Percentiles rank a stretch among this genome's conserved stretches.
Evolutionary conservation across 2,797 vertebrate species (phyloP).

Genomic region (Glossophaga mutica): DNA sequence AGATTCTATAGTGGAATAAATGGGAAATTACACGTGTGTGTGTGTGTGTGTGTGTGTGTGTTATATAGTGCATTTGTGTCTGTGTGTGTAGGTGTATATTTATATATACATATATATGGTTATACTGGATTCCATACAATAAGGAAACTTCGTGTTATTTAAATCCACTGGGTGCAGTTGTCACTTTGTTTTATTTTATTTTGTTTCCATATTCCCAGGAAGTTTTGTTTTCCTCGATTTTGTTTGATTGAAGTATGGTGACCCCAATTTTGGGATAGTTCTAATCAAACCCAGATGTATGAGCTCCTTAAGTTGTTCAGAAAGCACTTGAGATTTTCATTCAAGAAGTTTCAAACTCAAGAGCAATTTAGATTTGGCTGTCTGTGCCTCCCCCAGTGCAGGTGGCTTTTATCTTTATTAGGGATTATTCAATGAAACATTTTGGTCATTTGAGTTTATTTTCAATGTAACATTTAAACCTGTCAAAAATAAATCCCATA

Average conservation of each 20-base stretch:
- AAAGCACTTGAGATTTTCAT: slow-evolving; percentile 62
- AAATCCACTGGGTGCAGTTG: background rate
- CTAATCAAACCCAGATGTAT: slow-evolving; percentile 57
- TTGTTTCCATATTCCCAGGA: slow-evolving; percentile 37
- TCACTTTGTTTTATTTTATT: slow-evolving; percentile 33
- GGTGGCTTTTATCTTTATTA: slow-evolving; percentile 67
- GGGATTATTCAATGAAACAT: slow-evolving; percentile 44
- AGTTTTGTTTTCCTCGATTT: slow-evolving; percentile 35
- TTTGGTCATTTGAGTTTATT: slow-evolving; percentile 65
- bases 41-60: background rate
- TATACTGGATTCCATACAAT: slow-evolving; percentile 1
- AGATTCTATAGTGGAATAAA: slow-evolving; percentile 32
- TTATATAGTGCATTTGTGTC: background rate
- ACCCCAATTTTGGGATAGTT: slow-evolving; percentile 59
- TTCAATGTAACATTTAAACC: background rate
- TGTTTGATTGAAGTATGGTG: slow-evolving; percentile 57
- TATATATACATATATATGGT: background rate
- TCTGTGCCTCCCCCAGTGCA: slow-evolving; percentile 6
- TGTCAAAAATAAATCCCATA: slow-evolving; percentile 71
- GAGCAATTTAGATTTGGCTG: slow-evolving; percentile 62
- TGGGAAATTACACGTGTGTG: background rate
- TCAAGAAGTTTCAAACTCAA: slow-evolving; percentile 65
- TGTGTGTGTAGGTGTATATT: too few species aligned
- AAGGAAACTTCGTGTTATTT: slow-evolving; percentile 12
- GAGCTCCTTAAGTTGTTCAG: slow-evolving; percentile 46